These are phyloP conservation scores for Tapirus indicus DNA, from an alignment of 2,797 vertebrate species.

Conservation along the genomic window DNA sequence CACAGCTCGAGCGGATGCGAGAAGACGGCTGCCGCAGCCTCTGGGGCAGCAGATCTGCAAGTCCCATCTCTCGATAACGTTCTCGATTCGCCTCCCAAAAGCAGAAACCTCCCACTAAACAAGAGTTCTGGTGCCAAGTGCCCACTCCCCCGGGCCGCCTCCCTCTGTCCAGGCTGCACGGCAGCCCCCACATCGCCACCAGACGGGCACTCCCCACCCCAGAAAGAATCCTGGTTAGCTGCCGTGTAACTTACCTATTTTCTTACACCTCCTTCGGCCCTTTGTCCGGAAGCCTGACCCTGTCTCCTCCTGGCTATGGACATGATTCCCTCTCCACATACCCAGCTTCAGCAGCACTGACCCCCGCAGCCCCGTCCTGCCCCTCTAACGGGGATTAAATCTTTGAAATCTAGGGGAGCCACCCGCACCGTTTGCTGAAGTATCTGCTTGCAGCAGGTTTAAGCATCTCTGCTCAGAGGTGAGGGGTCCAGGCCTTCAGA, in stretches of 20 bases:
- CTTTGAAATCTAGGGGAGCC: too few species aligned
- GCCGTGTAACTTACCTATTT: too few species aligned
- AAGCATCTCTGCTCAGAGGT: background rate
- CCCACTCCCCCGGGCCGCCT: fast-evolving
- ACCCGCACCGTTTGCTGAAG: background rate
- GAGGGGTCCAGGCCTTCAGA: background rate
- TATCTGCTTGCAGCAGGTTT: background rate
- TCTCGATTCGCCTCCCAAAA: background rate
- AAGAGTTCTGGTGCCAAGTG: too few species aligned
- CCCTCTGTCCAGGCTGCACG: background rate
- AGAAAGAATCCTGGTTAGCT: background rate
- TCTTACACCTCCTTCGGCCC: background rate
- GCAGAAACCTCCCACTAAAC: too few species aligned
- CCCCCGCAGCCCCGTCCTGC: background rate
- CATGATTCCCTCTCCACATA: background rate
- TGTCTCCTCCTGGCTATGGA: background rate
- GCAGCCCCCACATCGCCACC: background rate
- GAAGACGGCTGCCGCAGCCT: background rate
- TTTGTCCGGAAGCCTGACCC: background rate
- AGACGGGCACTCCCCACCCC: background rate
- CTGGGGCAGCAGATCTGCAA: background rate
- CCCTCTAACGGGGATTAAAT: background rate
- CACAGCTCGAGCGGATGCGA: background rate
- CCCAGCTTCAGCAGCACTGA: background rate
- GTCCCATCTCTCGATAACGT: background rate